Conservation (phyloP, 2,797 vertebrate genomes). For the Acipenser ruthenus region DNA sequence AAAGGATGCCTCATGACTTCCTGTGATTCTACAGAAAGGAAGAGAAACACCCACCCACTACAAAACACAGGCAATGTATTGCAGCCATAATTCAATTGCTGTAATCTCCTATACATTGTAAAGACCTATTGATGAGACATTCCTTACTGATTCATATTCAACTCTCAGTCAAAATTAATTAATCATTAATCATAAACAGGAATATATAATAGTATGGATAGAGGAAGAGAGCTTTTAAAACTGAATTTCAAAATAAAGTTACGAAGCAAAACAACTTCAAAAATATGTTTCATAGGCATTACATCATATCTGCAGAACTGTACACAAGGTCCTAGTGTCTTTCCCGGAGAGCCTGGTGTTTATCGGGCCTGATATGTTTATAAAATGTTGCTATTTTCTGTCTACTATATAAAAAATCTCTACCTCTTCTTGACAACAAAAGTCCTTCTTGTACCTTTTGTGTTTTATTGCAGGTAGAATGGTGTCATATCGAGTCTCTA, state of each 20-base stretch:
- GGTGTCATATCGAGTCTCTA: constrained; percentile 1
- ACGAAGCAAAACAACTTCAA: no score
- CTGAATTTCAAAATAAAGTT: no score
- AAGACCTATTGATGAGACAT: not conserved
- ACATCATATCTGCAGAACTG: no score
- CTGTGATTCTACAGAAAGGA: not conserved
- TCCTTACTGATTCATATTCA: not conserved
- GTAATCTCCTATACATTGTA: not conserved
- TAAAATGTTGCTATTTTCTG: no score
- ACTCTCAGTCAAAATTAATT: no score
- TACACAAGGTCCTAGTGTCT: no score
- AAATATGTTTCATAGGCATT: no score
- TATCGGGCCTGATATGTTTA: no score
- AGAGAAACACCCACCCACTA: not conserved
- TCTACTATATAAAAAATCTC: not conserved
- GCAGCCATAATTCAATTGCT: not conserved
- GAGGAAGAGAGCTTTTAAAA: no score
- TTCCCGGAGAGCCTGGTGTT: no score
- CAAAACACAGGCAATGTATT: not conserved
- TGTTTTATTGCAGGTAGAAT: not conserved
- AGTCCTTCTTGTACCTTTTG: not conserved
- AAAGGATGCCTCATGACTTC: not conserved
- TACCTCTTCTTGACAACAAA: not conserved
- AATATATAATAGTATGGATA: no score
- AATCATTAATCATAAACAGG: no score